Base-by-base conservation (phyloP, 1,140 invertebrate genomes). In the Brevipalpus yothersi region DNA sequence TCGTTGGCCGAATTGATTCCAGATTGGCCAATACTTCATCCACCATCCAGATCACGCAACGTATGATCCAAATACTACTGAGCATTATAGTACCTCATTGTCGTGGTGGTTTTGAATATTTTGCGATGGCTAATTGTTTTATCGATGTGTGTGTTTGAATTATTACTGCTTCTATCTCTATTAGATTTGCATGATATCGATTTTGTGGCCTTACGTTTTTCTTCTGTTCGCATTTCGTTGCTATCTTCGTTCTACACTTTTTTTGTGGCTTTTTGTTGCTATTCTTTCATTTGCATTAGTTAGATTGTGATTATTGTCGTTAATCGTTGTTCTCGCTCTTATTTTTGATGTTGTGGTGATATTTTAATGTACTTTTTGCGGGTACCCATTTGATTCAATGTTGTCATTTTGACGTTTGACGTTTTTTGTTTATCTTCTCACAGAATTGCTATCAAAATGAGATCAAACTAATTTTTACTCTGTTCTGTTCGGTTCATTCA, bases 1-100 rank as follows among this genome's bases (percentile, higher is more conserved):
- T 92, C 87, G 65, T 77, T 93, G 72, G 86, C 87, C 67, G 87
- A 93, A 75, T 75, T 91, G 76, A 93, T 94, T 73, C 88, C 88
- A 67, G 89, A 92, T 76, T 94, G 89, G 89, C 89, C 89, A 67
- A 81, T 80, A 67, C 80, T 93, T 67, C 84, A 91, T 76, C 82
- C 81, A 75, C 84, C 85, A 78, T 78, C 59, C 45, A 69, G 63
- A 66, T 68, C 73, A 57, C 66, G 67, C 62, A 71, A 75, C 68
- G 73, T 71, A 66, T 67, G 70, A 65, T 42, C 9, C 17, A 10
- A 53, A 53, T 10, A 11, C 19, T 21, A 54, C 4, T 54, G 12
- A 21, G 19, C 31, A n/a, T 54, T 54, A 21, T 4, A 54, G n/a
- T n/a, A 21, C 53, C 53, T 21, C 15, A 49, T 1, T 49, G 47